Percentiles rank a stretch among this genome's conserved stretches.
phyloP scores from a whole-genome alignment of 2,113 vertebrate species.

The Bufo bufo region DNA sequence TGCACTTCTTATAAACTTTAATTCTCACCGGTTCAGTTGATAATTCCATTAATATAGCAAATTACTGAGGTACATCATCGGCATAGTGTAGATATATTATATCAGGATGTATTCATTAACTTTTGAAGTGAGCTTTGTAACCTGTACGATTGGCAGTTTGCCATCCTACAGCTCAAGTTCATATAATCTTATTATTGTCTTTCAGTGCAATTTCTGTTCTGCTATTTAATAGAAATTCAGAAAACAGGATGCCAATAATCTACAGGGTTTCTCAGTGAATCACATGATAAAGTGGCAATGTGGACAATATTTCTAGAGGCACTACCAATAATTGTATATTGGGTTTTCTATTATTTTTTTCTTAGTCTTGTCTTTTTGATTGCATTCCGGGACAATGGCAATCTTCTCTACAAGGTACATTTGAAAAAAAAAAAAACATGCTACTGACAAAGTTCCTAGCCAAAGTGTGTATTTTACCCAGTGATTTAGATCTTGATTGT shows the following conservation, averaged over 20 bases:
- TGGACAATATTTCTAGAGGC: conserved; percentile 30
- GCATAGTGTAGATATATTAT: conserved; percentile 28
- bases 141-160: conserved; percentile 21
- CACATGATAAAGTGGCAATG: conserved; percentile 40
- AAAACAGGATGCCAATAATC: conserved; percentile 38
- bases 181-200: conserved; percentile 47
- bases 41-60: conserved; percentile 28
- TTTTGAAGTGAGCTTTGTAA: conserved; percentile 37
- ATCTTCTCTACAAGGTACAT: neutral
- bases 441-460: neutral
- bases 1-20: neutral
- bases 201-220: conserved; percentile 36
- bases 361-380: conserved; percentile 45
- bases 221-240: conserved; percentile 40
- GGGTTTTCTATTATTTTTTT: conserved; percentile 32
- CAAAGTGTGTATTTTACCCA: neutral
- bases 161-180: conserved; percentile 19
- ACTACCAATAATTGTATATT: conserved; percentile 10
- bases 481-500: neutral
- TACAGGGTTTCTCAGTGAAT: conserved; percentile 44
- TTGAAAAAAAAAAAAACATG: neutral
- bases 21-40: conserved; percentile 14
- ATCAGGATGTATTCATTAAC: conserved; percentile 24
- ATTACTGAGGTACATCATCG: conserved; percentile 8
- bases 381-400: conserved; percentile 12